Evolutionary conservation across 2,113 vertebrate species (phyloP), one percentile per base, ranked within the genome.

Genomic region (Ceyx margarethae): DNA sequence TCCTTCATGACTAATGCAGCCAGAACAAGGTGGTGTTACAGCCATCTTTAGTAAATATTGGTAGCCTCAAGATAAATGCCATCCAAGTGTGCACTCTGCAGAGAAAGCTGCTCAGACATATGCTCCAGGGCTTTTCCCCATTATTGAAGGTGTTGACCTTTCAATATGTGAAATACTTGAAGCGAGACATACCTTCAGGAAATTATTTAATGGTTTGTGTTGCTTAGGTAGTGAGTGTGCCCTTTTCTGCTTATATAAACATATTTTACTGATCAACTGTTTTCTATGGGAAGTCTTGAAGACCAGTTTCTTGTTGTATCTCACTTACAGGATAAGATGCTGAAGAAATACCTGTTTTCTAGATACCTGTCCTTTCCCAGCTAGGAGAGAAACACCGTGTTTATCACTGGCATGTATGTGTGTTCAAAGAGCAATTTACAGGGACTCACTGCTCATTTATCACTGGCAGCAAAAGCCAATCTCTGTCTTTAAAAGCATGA

Each of bases 91-190:
- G 46, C 48, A 19, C 19, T 46, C 35, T 89, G 28, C 31, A 77
- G 14, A 74, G 77, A 67, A 77, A 50, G 78, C 33, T 5, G 3
- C 33, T 82, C 66, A 60, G 33, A 48, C 25, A 9, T 60, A 15
- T 10, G 80, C 43, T 90, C 51, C 71, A 54, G 23, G 83, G 53
- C 60, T 91, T 90, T 89, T 90, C 71, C 66, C 72, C 42, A 25
- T 87, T 66, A 72, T 53, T 64, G 45, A 79, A 94, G 40, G 68
- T 74, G 45, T 73, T 95, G 68, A 93, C 79, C 88, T 95, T 95
- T 94, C 17, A 57, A 69, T n/a, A 88, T 71, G 21, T 35, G 58
- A 85, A 91, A 82, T 71, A 57, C 31, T 83, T 86, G n/a, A 64
- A 91, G 68, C 5, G 28, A 67, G 18, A 21, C 40, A 81, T 85